Evolutionary conservation across 2,888 invertebrate genomes (phyloP), one percentile per base, ranked within the genome.

Genomic region (Drosophila peninsularis): DNA sequence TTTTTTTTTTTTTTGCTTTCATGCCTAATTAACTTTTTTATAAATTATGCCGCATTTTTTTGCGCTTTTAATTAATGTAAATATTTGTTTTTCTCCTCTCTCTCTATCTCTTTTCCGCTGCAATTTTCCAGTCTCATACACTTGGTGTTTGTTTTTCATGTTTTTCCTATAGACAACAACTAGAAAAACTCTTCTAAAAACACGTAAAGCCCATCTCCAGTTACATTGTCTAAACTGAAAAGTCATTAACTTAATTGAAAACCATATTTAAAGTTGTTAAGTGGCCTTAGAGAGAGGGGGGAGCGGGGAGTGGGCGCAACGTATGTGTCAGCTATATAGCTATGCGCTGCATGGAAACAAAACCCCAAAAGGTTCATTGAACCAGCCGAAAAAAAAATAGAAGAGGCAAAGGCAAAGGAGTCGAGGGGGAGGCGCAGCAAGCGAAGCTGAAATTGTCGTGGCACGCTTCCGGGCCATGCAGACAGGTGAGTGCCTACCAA

Each of bases 191-290:
- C 30, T 44, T 30, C 30, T 36, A 41, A 2, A 53, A 64, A 44
- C 37, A 64, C 34, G 52, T 47, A 34, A 45, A 34, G 34, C 52
- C 11, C 24, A 54, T 44, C 50, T 21, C 42, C 55, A 64, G 71
- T 57, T 61, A 52, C 30, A 52, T 19, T 57, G 30, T 21, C 60
- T 53, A 76, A 52, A 44, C 41, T 64, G 55, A 62, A 71, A 72
- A 70, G 86, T 88, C 88, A 83, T 83, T 88, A 88, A 77, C 80
- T 69, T 72, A 83, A 83, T 83, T 88, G 86, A 88, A 83, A 82
- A 65, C 69, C 76, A 76, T 85, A 88, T 79, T 64, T 66, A 73
- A 70, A 41, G 53, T 58, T 53, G 21, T 30, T 27, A 30, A 47
- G n/a, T 47, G n/a, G 3, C 5, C 11, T 11, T 30, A 17, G 11